These are phyloP conservation scores for Craseonycteris thonglongyai DNA, from an alignment of 2,113 vertebrate genomes.

Conservation along the genomic window DNA sequence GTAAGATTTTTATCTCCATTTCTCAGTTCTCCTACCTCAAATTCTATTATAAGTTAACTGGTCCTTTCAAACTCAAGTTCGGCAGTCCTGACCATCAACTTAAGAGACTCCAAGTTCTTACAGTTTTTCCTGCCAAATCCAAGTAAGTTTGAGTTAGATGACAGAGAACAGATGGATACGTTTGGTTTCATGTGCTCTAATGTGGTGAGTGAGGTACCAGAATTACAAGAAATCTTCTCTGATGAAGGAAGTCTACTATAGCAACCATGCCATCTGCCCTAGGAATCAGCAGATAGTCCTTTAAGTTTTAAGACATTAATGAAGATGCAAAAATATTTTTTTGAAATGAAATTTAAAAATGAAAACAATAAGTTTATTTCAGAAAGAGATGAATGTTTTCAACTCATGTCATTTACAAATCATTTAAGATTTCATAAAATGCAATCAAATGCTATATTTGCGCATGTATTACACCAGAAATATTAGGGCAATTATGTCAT, in stretches of 20 bases:
- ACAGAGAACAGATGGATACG: not conserved
- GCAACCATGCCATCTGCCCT: rapidly evolving
- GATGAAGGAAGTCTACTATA: not conserved
- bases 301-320: not conserved
- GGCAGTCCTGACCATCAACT: not conserved
- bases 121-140: not conserved
- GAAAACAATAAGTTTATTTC: not conserved
- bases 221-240: not conserved
- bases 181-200: not conserved
- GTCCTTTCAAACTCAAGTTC: not conserved
- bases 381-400: not conserved
- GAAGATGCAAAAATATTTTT: not conserved
- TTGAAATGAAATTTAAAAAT: not conserved
- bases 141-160: not conserved
- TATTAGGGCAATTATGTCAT: not conserved
- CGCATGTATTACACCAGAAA: not conserved
- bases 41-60: not conserved
- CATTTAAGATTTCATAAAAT: not conserved
- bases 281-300: not conserved
- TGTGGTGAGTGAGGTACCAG: not conserved
- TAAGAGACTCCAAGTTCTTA: not conserved
- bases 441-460: not conserved
- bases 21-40: not conserved
- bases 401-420: not conserved
- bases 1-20: not conserved